Percentiles rank a stretch among this genome's conserved stretches.
Conservation (phyloP, 30 jellyfish, hydroid and myxozoan species). For the Mastigias papua region DNA sequence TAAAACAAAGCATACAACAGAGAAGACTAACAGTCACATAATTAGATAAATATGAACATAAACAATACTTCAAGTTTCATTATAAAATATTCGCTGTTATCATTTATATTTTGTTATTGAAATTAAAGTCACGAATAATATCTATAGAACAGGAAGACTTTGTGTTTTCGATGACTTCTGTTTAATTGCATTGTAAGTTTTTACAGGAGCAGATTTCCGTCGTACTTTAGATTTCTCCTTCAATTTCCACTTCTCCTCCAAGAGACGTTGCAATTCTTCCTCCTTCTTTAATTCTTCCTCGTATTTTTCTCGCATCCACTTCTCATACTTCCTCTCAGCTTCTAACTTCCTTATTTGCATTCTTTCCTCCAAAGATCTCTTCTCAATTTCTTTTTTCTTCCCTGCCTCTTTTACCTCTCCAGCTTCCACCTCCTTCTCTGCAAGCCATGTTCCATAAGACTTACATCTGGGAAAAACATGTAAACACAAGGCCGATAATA, state of each 20-base stretch:
- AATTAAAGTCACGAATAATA: no score
- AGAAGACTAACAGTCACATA: no score
- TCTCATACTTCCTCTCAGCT: conserved; percentile 65
- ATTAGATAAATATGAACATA: no score
- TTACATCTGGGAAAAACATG: conserved; percentile 27
- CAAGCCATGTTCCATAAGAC: conserved; percentile 47
- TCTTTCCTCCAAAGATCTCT: conserved; percentile 10
- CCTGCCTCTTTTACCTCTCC: conserved; percentile 41
- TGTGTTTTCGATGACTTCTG: background rate
- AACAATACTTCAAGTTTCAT: no score
- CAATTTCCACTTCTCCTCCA: conserved; percentile 69
- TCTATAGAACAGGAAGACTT: conserved; percentile 54
- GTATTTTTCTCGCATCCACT: conserved; percentile 70
- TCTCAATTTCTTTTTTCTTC: conserved; percentile 36
- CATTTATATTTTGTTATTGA: no score
- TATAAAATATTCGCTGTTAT: no score
- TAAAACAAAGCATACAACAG: no score
- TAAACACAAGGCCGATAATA: background rate
- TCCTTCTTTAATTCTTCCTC: conserved; percentile 60
- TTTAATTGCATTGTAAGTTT: background rate
- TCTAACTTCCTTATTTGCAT: conserved; percentile 34
- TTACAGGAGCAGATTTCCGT: conserved; percentile 45
- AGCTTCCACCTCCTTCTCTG: conserved; percentile 41
- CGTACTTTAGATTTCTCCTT: conserved; percentile 35
- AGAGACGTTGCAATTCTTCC: conserved; percentile 41